Evolutionary conservation across 1,140 invertebrate genomes (phyloP).

Genomic region (Fopius arisanus): DNA sequence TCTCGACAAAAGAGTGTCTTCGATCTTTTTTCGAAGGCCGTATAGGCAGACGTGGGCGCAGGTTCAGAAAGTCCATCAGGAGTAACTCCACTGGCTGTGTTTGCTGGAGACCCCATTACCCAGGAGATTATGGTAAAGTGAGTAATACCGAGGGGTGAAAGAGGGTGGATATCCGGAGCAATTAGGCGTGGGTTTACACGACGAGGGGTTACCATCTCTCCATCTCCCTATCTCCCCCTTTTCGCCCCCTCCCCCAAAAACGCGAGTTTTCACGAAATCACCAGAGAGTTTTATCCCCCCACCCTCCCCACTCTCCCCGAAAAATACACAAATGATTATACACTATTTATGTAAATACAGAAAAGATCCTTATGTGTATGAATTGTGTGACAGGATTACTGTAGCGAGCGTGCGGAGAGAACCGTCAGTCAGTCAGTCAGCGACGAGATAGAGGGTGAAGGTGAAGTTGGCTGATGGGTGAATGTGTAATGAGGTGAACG

Average conservation of each 20-base stretch:
- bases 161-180: conserved; percentile 32
- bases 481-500: conserved; percentile 55
- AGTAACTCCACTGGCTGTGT: background rate
- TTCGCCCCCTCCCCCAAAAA: background rate
- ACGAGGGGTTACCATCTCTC: conserved; percentile 33
- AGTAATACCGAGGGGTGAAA: conserved; percentile 43
- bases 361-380: conserved; percentile 3
- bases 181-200: conserved; percentile 32
- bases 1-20: conserved; percentile 14
- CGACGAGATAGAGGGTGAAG: conserved; percentile 42
- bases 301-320: no score
- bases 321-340: conserved; percentile 22
- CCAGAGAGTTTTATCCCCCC: background rate
- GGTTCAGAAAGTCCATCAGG: background rate
- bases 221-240: background rate
- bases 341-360: conserved; percentile 21
- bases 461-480: conserved; percentile 45
- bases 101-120: conserved; percentile 49
- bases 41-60: background rate
- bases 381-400: background rate
- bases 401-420: conserved; percentile 38
- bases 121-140: conserved; percentile 58
- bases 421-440: conserved; percentile 50
- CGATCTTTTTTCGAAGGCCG: background rate
- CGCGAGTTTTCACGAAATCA: conserved; percentile 9